Conservation (phyloP, 2,888 invertebrate species). For the Nemotelus nigrinus region DNA sequence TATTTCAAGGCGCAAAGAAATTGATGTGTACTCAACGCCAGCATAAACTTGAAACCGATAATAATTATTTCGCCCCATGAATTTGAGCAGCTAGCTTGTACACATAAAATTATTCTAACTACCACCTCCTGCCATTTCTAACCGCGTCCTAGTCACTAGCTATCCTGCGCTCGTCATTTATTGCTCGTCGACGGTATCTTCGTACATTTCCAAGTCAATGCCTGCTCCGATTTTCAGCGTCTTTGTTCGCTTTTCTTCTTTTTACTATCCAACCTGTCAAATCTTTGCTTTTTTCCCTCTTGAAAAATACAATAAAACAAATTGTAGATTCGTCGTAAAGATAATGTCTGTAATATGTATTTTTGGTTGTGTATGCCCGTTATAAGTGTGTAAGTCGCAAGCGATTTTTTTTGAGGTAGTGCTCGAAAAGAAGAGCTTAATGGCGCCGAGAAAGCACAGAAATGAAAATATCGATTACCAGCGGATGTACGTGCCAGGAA, state of each 20-base stretch:
- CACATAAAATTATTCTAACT: neutral
- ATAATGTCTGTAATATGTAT: neutral
- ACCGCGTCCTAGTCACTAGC: no score
- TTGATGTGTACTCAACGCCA: neutral
- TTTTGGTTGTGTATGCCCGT: no score
- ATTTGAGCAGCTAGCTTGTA: neutral
- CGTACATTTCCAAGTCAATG: neutral
- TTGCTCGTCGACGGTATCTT: neutral
- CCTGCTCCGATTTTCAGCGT: neutral
- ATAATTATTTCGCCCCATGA: constrained; percentile 23
- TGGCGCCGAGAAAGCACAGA: no score
- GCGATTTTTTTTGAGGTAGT: no score
- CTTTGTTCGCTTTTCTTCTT: no score
- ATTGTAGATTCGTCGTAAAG: neutral
- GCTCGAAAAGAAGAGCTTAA: no score
- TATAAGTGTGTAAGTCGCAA: no score
- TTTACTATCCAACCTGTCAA: no score
- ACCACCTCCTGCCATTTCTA: no score
- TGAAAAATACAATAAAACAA: constrained; percentile 2
- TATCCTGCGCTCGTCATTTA: no score
- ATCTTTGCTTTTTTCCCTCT: neutral
- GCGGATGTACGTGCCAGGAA: no score
- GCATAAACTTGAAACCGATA: neutral
- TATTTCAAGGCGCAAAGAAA: neutral
- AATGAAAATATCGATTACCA: no score